phyloP scores from a whole-genome alignment of 53 echinoderm and acorn worm species.

The Paelopatides confundens region DNA sequence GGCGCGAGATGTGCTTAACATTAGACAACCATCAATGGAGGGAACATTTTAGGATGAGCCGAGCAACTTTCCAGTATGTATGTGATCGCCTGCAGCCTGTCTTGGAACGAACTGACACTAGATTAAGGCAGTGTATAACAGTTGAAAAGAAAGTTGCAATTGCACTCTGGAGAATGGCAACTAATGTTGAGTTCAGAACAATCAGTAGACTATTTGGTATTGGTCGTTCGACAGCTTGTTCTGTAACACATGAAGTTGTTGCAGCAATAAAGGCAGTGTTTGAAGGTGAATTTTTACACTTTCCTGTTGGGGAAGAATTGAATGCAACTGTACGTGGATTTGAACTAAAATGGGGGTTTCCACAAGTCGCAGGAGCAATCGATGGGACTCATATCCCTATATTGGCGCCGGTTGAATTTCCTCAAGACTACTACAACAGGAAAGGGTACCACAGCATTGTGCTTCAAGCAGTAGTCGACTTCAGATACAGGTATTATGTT shows the following conservation, averaged over 20 bases:
- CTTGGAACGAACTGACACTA: slow-evolving; percentile 20
- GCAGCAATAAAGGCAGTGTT: slow-evolving; percentile 43
- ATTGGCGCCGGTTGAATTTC: slow-evolving; percentile 41
- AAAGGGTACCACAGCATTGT: slow-evolving; percentile 76
- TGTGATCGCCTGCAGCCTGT: slow-evolving; percentile 26
- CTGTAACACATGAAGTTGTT: slow-evolving; percentile 62
- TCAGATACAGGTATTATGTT: slow-evolving; percentile 67
- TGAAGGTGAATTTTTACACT: slow-evolving; percentile 33
- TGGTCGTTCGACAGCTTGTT: slow-evolving; percentile 51
- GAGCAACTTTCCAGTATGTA: slow-evolving; percentile 53
- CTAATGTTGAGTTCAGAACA: slow-evolving; percentile 68
- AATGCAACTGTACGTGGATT: slow-evolving; percentile 50
- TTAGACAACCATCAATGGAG: slow-evolving; percentile 48
- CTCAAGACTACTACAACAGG: slow-evolving; percentile 69
- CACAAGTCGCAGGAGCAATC: slow-evolving; percentile 60
- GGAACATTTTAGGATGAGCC: slow-evolving; percentile 58
- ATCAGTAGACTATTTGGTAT: slow-evolving; percentile 74
- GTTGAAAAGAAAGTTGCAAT: slow-evolving; percentile 64
- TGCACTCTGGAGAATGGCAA: slow-evolving; percentile 71
- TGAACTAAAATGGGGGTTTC: slow-evolving; percentile 49
- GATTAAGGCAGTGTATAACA: slow-evolving; percentile 15
- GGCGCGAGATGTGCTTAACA: neutral
- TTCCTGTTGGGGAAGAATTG: slow-evolving; percentile 53
- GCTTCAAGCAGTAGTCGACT: slow-evolving; percentile 67
- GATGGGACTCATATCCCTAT: slow-evolving; percentile 76